These are phyloP conservation scores for Archips xylosteana DNA, from an alignment of 2,888 invertebrate genomes.

Conservation along the genomic window DNA sequence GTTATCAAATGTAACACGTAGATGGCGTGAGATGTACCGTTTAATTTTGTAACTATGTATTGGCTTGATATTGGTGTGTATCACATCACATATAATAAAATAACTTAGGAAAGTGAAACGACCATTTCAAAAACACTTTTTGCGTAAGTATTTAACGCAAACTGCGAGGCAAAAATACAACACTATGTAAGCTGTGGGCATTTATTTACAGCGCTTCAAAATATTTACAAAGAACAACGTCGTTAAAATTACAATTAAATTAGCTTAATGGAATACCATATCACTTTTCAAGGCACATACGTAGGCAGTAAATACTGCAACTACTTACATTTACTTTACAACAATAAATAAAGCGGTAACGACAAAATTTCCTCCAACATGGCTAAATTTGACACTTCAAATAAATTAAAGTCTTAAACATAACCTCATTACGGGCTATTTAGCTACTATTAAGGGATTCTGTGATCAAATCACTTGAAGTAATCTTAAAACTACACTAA, in stretches of 20 bases:
- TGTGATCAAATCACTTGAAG: slow-evolving; percentile 13
- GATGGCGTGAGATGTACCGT: neutral
- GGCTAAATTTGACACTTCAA: slow-evolving; percentile 16
- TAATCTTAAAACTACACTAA: neutral
- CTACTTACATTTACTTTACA: slow-evolving; percentile 33
- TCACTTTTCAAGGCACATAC: slow-evolving; percentile 39
- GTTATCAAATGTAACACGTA: neutral
- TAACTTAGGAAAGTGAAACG: no score
- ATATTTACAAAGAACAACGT: slow-evolving; percentile 36
- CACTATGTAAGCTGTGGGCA: slow-evolving; percentile 18
- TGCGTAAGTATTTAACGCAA: neutral
- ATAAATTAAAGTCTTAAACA: neutral
- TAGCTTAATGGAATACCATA: slow-evolving; percentile 30
- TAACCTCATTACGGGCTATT: neutral
- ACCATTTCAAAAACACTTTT: no score
- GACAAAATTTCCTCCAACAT: slow-evolving; percentile 9
- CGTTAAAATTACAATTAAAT: slow-evolving; percentile 10
- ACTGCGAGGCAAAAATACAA: neutral
- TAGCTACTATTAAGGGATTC: neutral
- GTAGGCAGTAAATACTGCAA: slow-evolving; percentile 10
- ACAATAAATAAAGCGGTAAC: slow-evolving; percentile 70
- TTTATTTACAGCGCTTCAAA: slow-evolving; percentile 40
- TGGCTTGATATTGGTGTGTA: no score
- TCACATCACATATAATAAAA: neutral
- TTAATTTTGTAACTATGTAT: neutral